Evolutionary conservation across 2,888 invertebrate genomes (phyloP).

Genomic region (Epistrophe eligans): DNA sequence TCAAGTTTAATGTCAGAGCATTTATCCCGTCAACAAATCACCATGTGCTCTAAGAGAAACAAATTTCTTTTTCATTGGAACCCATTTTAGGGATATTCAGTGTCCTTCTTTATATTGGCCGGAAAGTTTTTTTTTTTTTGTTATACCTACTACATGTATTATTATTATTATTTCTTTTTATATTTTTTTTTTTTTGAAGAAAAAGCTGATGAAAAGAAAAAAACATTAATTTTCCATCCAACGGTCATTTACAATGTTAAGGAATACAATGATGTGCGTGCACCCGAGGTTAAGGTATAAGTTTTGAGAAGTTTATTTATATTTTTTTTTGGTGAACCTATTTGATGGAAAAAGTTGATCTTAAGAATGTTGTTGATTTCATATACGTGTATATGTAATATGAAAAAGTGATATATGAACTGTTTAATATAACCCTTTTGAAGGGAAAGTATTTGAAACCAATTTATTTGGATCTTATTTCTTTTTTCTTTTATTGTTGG

Average conservation of each 20-base stretch:
- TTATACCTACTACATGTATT: neutral
- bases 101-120: slow-evolving; percentile 21
- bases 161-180: slow-evolving; percentile 1
- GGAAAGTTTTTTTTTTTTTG: slow-evolving; percentile 22
- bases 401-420: slow-evolving; percentile 37
- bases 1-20: slow-evolving; percentile 74
- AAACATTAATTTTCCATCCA: slow-evolving; percentile 65
- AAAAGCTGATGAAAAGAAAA: slow-evolving; percentile 5
- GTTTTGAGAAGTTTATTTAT: slow-evolving; percentile 37
- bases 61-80: slow-evolving; percentile 72
- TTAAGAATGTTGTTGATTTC: slow-evolving; percentile 16
- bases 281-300: slow-evolving; percentile 37
- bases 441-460: neutral
- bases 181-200: neutral
- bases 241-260: slow-evolving; percentile 60
- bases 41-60: slow-evolving; percentile 67
- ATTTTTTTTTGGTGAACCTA: slow-evolving; percentile 1
- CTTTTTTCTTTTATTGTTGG: neutral
- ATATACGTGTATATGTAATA: neutral
- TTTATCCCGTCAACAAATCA: slow-evolving; percentile 76
- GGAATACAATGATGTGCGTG: slow-evolving; percentile 21
- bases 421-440: slow-evolving; percentile 42
- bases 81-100: slow-evolving; percentile 56
- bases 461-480: slow-evolving; percentile 5
- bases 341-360: slow-evolving; percentile 40